phyloP scores from a whole-genome alignment of 2,113 vertebrate species.

The Chloebia gouldiae region DNA sequence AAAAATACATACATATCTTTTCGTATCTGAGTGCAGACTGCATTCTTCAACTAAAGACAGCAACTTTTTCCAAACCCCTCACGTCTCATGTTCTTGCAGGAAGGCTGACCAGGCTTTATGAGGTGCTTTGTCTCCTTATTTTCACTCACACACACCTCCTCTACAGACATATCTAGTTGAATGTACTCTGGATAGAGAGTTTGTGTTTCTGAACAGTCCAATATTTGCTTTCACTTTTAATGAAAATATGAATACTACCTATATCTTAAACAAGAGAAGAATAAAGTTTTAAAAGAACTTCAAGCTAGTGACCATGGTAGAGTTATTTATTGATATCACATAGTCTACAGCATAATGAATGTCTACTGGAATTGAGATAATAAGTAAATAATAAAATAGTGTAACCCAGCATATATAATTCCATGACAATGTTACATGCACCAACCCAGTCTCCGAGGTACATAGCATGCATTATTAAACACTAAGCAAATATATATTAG shows the following conservation, averaged over 20 bases:
- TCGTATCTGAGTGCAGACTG: background rate
- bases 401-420: background rate
- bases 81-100: background rate
- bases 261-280: background rate
- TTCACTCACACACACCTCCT: background rate
- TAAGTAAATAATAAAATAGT: background rate
- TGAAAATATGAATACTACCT: background rate
- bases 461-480: constrained; percentile 4
- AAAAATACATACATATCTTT: background rate
- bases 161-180: background rate
- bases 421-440: background rate
- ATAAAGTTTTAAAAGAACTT: background rate
- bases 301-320: background rate
- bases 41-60: background rate
- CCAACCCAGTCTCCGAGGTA: background rate
- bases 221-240: background rate
- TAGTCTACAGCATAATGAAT: background rate
- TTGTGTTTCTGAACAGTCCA: background rate
- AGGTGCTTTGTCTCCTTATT: background rate
- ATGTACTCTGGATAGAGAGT: background rate
- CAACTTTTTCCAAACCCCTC: background rate
- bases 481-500: background rate
- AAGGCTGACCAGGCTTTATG: background rate
- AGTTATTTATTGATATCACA: background rate
- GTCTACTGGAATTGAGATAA: background rate